phyloP scores from a whole-genome alignment of 2,113 vertebrate genomes.

The Felis chaus region DNA sequence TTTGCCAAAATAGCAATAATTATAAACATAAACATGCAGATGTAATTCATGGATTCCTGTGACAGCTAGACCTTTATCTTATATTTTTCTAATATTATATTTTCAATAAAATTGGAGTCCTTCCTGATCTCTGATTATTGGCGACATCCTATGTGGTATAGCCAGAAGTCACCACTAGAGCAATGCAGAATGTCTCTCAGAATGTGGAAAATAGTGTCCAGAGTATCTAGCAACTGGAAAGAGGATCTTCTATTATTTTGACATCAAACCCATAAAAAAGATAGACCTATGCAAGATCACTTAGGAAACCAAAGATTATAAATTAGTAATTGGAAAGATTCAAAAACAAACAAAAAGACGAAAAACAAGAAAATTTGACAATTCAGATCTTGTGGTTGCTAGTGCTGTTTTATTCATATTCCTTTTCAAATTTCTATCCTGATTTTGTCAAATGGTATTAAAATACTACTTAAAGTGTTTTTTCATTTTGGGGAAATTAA shows the following conservation, averaged over 20 bases:
- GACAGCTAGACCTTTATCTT: not conserved
- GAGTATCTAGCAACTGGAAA: not conserved
- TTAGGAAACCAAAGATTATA: constrained; percentile 23
- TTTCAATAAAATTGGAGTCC: not conserved
- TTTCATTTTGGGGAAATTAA: not conserved
- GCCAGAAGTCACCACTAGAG: not conserved
- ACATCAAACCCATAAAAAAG: not conserved
- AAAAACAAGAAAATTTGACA: not conserved
- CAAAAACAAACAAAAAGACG: not conserved
- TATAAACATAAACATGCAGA: not conserved
- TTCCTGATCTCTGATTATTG: not conserved
- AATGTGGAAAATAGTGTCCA: not conserved
- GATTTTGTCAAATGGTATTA: not conserved
- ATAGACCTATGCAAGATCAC: not conserved
- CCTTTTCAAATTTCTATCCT: not conserved
- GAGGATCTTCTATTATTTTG: not conserved
- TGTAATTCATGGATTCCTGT: not conserved
- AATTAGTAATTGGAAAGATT: not conserved
- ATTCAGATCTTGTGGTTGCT: not conserved
- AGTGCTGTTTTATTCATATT: not conserved
- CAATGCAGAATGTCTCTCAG: not conserved
- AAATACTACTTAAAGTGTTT: not conserved
- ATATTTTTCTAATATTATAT: not conserved
- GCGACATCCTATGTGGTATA: not conserved
- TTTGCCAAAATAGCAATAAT: not conserved